These are phyloP conservation scores for Centropyge bicolor DNA, from an alignment of 2,797 vertebrate species.

Conservation along the genomic window DNA sequence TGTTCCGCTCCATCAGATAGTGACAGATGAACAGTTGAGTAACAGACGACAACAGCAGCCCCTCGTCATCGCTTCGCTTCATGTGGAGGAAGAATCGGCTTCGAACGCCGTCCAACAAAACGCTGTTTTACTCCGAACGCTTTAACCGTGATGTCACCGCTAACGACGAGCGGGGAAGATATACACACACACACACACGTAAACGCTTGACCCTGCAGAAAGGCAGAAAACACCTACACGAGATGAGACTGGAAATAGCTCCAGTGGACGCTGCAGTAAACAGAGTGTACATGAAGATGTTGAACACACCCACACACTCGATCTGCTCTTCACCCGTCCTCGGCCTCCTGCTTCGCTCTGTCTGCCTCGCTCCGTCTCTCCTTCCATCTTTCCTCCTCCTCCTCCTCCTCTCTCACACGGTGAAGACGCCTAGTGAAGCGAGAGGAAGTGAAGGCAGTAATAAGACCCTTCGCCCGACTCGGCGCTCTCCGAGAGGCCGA, in stretches of 20 bases:
- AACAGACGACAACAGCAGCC: conserved; percentile 6
- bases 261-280: conserved; percentile 21
- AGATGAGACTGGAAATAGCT: neutral
- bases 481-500: conserved; percentile 5
- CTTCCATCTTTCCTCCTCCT: neutral
- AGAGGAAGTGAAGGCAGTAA: conserved; percentile 43
- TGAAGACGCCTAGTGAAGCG: conserved; percentile 33
- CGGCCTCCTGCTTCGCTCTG: neutral
- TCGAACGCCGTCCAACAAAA: neutral
- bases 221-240: conserved; percentile 32
- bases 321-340: conserved; percentile 24
- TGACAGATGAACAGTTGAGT: conserved; percentile 21
- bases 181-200: conserved; percentile 6
- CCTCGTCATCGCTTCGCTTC: neutral
- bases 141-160: neutral
- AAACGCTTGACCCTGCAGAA: conserved; percentile 12
- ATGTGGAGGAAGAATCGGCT: neutral
- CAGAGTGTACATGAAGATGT: conserved; percentile 19
- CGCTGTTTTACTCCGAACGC: neutral
- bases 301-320: conserved; percentile 44
- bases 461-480: conserved; percentile 21
- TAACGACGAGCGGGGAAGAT: neutral
- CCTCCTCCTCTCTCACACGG: conserved; percentile 19
- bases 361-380: conserved; percentile 4
- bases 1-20: neutral